Conservation (phyloP, 30 jellyfish, hydroid and myxozoan species). For the Turritopsis rubra region DNA sequence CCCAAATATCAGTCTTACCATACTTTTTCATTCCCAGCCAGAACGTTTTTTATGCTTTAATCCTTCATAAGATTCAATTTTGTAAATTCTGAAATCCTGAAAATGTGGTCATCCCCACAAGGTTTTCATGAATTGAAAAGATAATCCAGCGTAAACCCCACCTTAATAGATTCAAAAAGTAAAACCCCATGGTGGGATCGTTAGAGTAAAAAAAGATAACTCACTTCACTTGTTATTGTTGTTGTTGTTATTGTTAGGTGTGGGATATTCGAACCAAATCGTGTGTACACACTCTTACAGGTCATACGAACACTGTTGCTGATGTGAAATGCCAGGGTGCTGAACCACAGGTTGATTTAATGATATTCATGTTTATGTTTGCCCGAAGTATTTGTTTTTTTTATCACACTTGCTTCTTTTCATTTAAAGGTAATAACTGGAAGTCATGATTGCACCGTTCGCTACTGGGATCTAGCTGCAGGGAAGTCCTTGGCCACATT, state of each 20-base stretch:
- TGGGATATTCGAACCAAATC: constrained; percentile 99
- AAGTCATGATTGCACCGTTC: constrained; percentile 96
- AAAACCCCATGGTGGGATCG: no score
- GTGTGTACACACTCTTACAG: constrained; percentile 75
- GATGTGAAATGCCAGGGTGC: constrained; percentile 85
- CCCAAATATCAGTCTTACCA: no score
- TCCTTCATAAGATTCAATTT: no score
- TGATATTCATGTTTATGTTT: neutral
- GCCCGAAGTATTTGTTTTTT: neutral
- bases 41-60: no score
- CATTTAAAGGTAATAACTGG: constrained; percentile 70
- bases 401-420: neutral
- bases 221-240: neutral
- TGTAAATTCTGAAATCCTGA: no score
- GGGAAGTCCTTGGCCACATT: constrained; percentile 90
- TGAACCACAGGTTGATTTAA: constrained; percentile 87
- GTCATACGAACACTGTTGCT: constrained; percentile 97
- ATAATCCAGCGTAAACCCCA: no score
- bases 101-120: no score
- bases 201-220: no score
- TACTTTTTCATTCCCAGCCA: no score
- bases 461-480: constrained; percentile 99
- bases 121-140: no score
- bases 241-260: constrained; percentile 38
- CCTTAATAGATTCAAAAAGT: no score